Evolutionary conservation across 2,888 invertebrate species (phyloP).

Genomic region (Lasioglossum calceatum): DNA sequence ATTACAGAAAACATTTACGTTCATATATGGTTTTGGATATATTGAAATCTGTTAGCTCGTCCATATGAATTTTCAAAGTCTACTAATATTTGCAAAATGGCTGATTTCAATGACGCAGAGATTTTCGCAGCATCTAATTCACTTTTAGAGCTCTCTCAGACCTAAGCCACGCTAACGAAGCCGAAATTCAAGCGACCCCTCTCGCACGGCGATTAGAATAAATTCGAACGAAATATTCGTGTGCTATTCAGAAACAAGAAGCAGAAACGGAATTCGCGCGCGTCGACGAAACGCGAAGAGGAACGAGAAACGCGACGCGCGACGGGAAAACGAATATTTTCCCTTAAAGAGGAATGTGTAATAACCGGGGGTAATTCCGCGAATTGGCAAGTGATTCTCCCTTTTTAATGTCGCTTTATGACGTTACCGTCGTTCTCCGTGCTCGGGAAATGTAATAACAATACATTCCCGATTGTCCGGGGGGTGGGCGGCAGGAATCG

Average conservation of each 20-base stretch:
- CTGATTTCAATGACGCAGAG: not conserved
- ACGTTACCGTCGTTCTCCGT: not conserved
- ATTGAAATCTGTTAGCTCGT: not conserved
- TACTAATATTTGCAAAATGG: no score
- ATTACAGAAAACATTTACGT: not conserved
- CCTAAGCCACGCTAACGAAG: not conserved
- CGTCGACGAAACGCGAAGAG: not conserved
- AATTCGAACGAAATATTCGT: not conserved
- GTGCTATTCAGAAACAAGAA: not conserved
- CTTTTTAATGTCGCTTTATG: slow-evolving; percentile 6
- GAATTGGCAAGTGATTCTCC: slow-evolving; percentile 8
- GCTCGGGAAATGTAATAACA: slow-evolving; percentile 30
- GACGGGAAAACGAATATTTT: slow-evolving; percentile 18
- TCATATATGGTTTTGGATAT: no score
- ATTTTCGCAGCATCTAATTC: not conserved
- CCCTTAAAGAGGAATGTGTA: slow-evolving; percentile 17
- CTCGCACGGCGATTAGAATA: not conserved
- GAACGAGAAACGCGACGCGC: not conserved
- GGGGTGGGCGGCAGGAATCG: not conserved
- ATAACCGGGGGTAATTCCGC: slow-evolving; percentile 10
- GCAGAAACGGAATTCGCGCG: not conserved
- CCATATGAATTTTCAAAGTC: not conserved
- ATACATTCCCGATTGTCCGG: slow-evolving; percentile 10
- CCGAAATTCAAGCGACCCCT: not conserved
- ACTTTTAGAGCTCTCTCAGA: not conserved